Evolutionary conservation across 1,140 invertebrate genomes (phyloP).

Genomic region (Drosophila takahashii): DNA sequence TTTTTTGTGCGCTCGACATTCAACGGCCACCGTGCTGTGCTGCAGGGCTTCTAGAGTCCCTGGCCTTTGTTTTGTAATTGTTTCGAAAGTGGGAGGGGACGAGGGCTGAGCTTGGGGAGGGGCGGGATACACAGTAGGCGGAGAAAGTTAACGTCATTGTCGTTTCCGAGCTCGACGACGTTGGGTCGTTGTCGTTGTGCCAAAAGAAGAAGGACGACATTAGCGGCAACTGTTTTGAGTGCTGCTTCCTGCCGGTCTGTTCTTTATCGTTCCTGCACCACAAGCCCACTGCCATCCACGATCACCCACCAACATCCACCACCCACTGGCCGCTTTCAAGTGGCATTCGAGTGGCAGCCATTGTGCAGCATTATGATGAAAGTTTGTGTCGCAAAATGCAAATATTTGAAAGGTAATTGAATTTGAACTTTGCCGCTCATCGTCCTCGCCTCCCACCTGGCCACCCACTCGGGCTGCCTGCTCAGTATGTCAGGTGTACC

Average conservation of each 20-base stretch:
- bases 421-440: constrained; percentile 80
- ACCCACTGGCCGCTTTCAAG: constrained; percentile 62
- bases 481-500: constrained; percentile 3
- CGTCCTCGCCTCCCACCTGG: constrained; percentile 35
- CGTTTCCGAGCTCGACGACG: constrained; percentile 47
- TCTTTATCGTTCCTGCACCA: constrained; percentile 59
- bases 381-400: constrained; percentile 83
- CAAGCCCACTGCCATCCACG: background rate
- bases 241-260: constrained; percentile 74
- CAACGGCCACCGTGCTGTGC: constrained; percentile 19
- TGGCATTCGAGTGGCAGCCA: constrained; percentile 81
- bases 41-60: constrained; percentile 27
- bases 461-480: constrained; percentile 35
- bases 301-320: constrained; percentile 3
- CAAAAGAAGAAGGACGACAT: constrained; percentile 70
- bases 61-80: constrained; percentile 80
- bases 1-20: constrained; percentile 60
- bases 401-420: constrained; percentile 84
- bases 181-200: constrained; percentile 49
- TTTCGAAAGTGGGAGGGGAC: constrained; percentile 55
- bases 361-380: constrained; percentile 82
- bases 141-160: constrained; percentile 78
- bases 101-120: constrained; percentile 18
- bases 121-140: constrained; percentile 64
- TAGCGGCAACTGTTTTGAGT: constrained; percentile 82